These are phyloP conservation scores for Motacilla tschutschensis DNA, from an alignment of 2,113 vertebrate species.

Conservation along the genomic window DNA sequence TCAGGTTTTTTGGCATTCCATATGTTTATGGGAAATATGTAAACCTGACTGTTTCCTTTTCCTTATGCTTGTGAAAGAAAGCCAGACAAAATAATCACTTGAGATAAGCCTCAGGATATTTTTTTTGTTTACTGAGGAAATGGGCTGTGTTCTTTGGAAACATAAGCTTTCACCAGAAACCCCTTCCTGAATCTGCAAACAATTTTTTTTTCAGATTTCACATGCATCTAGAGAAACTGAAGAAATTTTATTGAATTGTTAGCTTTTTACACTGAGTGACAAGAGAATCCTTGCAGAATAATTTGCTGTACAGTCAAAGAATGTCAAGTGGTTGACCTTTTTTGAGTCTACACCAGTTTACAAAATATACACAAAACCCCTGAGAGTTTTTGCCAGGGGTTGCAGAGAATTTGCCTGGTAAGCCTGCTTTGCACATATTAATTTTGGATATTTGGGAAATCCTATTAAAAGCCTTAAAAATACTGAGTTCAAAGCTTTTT, in stretches of 20 bases:
- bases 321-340: background rate
- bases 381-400: background rate
- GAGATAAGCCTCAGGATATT: background rate
- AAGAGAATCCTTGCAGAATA: background rate
- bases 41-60: background rate
- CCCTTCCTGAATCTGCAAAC: background rate
- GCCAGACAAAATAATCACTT: background rate
- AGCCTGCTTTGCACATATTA: background rate
- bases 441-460: background rate
- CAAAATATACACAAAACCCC: background rate
- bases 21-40: background rate
- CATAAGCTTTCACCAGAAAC: background rate
- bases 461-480: background rate
- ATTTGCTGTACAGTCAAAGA: background rate
- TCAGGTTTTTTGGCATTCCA: background rate
- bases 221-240: background rate
- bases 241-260: background rate
- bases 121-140: background rate
- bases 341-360: background rate
- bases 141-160: background rate
- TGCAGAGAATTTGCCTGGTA: background rate
- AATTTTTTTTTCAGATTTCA: background rate
- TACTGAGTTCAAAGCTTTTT: constrained; percentile 1
- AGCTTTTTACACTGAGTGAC: background rate
- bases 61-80: background rate